Base-by-base conservation (phyloP, 2,113 vertebrate species). In the Rhabdomys dilectus region DNA sequence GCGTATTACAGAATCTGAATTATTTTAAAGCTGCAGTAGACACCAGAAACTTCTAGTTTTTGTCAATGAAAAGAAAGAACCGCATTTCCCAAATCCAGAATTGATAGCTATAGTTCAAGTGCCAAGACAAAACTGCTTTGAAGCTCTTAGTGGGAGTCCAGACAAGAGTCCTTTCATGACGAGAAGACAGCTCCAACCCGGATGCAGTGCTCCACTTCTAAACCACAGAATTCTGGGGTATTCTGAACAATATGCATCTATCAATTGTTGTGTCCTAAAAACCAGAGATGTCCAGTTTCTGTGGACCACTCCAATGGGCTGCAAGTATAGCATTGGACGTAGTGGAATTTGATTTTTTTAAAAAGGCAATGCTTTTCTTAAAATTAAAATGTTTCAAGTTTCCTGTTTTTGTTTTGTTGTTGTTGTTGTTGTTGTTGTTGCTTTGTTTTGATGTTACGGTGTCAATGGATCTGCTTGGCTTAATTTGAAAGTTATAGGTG, bases 401-500 rank as follows among this genome's bases (percentile, higher is more conserved):
- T 80, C 36, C 36, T 78, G 58, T 0, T 85, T 87, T 94, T 92
- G 29, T 68, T 34, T 68, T 68, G 31, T 66, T 66, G 26, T 31
- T 34, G 29, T 66, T 62, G 26, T 31, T 34, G 29, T 66, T 62
- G 22, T 62, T 7, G 21, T 62, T 51, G 51, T 64, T 68, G 66
- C 2, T 68, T 68, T 68, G 29, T 36, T 68, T 68, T 36, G 15
- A 68, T 34, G 45, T 68, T 21, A 88, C 24, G 66, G 68, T 78
- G 34, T 91, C 86, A 95, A 58, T 7, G 89, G 5, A 56, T 77
- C 29, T 51, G 39, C 22, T 70, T 85, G 91, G 29, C 60, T 95
- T 89, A 92, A 75, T 91, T 89, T 86, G 48, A 95, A 95, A 93
- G 48, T 87, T 29, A 64, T 16, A 15, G 42, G 87, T 62, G 93